phyloP scores from a whole-genome alignment of 1,140 invertebrate species.

The Drosophila subpulchrella region DNA sequence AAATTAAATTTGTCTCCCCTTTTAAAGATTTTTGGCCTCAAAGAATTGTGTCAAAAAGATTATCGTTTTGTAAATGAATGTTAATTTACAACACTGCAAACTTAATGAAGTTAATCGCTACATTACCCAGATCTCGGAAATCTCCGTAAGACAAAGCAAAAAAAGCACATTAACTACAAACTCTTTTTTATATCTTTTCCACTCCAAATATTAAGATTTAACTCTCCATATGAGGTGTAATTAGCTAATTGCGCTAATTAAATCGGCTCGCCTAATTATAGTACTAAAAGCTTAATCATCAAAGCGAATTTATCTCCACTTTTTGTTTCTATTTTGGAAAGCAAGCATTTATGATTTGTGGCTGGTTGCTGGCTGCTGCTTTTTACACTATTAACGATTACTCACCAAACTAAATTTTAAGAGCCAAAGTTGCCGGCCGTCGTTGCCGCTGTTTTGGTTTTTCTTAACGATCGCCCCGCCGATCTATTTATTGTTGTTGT shows the following conservation, averaged over 20 bases:
- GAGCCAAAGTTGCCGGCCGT: constrained; percentile 45
- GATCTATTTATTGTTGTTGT: constrained; percentile 47
- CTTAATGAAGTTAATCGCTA: not conserved
- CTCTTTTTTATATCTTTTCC: constrained; percentile 15
- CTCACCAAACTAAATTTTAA: constrained; percentile 67
- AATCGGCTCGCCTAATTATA: constrained; percentile 50
- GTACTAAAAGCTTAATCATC: constrained; percentile 42
- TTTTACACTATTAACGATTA: constrained; percentile 57
- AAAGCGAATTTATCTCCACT: constrained; percentile 21
- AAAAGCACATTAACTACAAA: not conserved
- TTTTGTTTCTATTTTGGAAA: constrained; percentile 58
- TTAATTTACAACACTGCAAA: not conserved
- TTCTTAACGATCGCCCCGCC: constrained; percentile 53
- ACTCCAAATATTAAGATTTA: constrained; percentile 30
- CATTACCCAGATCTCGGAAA: not conserved
- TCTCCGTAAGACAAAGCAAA: not conserved
- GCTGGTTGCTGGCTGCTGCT: constrained; percentile 14
- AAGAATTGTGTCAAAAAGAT: too few species aligned
- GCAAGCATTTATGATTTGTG: constrained; percentile 47
- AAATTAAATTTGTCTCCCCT: too few species aligned
- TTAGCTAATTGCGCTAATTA: constrained; percentile 58
- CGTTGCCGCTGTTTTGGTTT: constrained; percentile 38
- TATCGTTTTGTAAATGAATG: not conserved
- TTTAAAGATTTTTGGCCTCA: too few species aligned
- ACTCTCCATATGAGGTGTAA: constrained; percentile 14